phyloP scores from a whole-genome alignment of 2,797 vertebrate genomes.

The Tachyglossus aculeatus region DNA sequence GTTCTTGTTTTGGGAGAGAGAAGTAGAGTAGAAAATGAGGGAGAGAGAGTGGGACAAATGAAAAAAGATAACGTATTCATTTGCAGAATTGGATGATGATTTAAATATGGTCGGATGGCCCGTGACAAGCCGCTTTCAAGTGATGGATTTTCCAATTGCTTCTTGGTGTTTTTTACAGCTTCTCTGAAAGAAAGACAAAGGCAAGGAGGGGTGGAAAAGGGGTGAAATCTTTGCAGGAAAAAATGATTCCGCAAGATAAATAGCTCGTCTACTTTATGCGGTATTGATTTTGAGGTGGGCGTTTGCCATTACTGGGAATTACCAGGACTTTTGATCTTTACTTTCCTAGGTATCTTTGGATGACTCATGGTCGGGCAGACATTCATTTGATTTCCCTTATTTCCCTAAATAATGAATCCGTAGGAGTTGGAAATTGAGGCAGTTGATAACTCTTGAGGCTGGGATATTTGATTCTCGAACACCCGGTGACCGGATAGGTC shows the following conservation, averaged over 20 bases:
- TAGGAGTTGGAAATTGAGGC: not conserved
- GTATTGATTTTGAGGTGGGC: not conserved
- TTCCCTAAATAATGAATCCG: not conserved
- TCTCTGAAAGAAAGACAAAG: not conserved
- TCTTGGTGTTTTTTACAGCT: constrained; percentile 13
- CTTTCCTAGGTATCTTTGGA: not conserved
- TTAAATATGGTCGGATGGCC: not conserved
- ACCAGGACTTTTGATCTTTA: constrained; percentile 36
- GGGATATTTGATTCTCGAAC: too few species aligned
- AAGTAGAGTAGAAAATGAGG: not conserved
- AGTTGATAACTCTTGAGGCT: not conserved
- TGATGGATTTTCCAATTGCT: not conserved
- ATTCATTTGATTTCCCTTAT: not conserved
- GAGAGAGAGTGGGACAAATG: not conserved
- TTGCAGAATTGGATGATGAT: constrained; percentile 2
- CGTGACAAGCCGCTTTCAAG: not conserved
- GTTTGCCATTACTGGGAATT: constrained; percentile 20
- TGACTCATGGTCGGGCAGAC: not conserved
- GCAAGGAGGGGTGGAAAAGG: not conserved
- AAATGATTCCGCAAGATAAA: not conserved
- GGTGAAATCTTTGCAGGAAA: not conserved
- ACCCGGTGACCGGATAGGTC: too few species aligned
- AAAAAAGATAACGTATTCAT: not conserved
- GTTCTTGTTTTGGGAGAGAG: not conserved
- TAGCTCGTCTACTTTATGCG: not conserved